These are phyloP conservation scores for Catagonus wagneri DNA, from an alignment of 2,113 vertebrate genomes.

Conservation along the genomic window DNA sequence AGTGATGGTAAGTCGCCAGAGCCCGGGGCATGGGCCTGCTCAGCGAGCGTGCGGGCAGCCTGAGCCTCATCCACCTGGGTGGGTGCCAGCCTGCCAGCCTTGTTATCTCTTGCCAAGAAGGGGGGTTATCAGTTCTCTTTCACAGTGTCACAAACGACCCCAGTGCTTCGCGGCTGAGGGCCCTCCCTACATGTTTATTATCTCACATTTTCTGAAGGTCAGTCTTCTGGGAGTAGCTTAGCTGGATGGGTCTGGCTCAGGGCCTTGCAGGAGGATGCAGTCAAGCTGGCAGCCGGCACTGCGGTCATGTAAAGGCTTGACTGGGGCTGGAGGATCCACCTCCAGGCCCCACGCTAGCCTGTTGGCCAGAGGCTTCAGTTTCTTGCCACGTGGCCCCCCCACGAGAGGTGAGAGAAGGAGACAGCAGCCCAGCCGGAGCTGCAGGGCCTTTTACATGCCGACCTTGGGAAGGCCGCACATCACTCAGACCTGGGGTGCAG, in stretches of 20 bases:
- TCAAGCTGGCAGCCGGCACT: background rate
- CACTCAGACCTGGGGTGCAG: background rate
- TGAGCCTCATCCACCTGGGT: rapidly evolving
- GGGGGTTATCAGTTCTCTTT: background rate
- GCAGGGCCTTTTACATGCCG: background rate
- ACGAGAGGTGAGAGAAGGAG: background rate
- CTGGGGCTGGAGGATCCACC: background rate
- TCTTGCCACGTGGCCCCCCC: background rate
- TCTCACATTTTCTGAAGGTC: background rate
- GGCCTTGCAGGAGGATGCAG: background rate
- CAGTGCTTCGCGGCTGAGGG: background rate
- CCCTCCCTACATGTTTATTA: background rate
- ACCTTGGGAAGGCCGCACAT: background rate
- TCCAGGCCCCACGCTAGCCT: too few relatives aligned
- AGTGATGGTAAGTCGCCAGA: conserved; percentile 91
- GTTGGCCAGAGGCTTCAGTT: background rate
- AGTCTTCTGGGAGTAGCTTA: background rate
- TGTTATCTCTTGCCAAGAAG: background rate
- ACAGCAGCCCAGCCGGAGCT: background rate
- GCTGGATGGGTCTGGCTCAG: background rate
- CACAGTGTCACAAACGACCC: background rate
- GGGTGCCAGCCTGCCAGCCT: background rate
- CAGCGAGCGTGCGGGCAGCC: rapidly evolving
- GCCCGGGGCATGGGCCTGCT: rapidly evolving
- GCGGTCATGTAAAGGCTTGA: background rate